Base-by-base conservation (phyloP, 2,888 invertebrate genomes). In the Eupithecia subfuscata region DNA sequence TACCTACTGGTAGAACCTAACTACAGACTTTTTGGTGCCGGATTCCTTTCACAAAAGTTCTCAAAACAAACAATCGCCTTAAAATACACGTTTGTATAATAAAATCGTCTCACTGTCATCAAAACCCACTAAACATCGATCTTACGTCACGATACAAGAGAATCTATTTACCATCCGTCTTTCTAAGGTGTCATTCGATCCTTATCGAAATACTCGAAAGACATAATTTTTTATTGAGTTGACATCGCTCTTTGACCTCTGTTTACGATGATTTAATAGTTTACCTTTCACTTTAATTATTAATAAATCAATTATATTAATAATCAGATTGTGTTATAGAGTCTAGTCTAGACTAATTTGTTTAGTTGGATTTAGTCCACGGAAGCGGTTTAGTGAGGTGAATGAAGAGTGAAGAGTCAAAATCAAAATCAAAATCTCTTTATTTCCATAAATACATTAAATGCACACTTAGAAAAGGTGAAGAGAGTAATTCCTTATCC, bases 81-180 rank as follows among this genome's bases (percentile, higher is more conserved):
- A 56, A 56, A 60, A 60, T 6, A 60, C 4, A 60, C 1, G 25
- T 25, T 65, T 52, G 30, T 67, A 63, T 71, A 71, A 77, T 74
- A 76, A 77, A 79, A 79, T 78, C 76, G 69, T 77, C 71, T 45
- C 74, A 74, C 75, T 79, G 76, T 79, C 79, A 78, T 76, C 75
- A 78, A 75, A 75, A 76, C 73, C 71, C 73, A 72, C 74, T 79
- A 70, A 75, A 78, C 81, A 78, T 78, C 74, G 68, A 78, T 91
- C 90, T 89, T 67, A 82, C 77, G 80, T 83, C 82, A 86, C 88
- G 89, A 88, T 88, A 86, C 86, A 85, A 77, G 85, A 82, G 84
- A 89, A 88, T 86, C 89, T 86, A 86, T 89, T 87, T 87, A 86
- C 82, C 83, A 91, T 92, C 84, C 86, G 82, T 93, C 92, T 92